A percentile compares a stretch with the other conserved stretches of the same genome.
phyloP scores from a whole-genome alignment of 1,140 invertebrate genomes.

The Drosophila ercepeae region DNA sequence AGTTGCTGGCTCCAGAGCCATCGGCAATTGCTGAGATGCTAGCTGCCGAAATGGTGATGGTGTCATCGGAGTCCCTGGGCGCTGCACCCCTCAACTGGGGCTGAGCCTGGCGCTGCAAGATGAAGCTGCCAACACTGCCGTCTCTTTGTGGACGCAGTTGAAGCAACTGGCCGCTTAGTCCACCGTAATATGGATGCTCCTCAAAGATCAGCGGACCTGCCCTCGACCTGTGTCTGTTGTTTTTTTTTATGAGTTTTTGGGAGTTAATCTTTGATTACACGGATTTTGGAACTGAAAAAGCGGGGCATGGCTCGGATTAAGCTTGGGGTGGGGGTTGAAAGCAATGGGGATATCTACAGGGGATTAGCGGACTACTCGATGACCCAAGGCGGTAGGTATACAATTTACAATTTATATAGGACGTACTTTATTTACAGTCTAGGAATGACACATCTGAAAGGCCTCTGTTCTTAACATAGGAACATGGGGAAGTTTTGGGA shows the following conservation, averaged over 20 bases:
- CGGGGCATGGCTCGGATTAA: constrained; percentile 19
- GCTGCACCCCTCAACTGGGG: constrained; percentile 36
- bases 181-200: constrained; percentile 86
- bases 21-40: constrained; percentile 70
- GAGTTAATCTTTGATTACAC: constrained; percentile 50
- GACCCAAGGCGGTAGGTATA: constrained; percentile 29
- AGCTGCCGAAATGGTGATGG: constrained; percentile 65
- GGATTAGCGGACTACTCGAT: constrained; percentile 42
- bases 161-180: constrained; percentile 85
- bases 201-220: constrained; percentile 55
- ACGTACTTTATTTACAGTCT: constrained; percentile 71
- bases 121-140: constrained; percentile 49
- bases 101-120: constrained; percentile 43
- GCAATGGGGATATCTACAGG: constrained; percentile 40
- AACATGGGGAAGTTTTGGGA: constrained; percentile 28
- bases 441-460: constrained; percentile 30
- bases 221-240: constrained; percentile 66
- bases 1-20: constrained; percentile 47
- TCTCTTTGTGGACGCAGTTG: constrained; percentile 62
- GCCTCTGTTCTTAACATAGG: constrained; percentile 58
- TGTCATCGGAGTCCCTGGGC: constrained; percentile 57
- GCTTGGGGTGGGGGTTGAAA: constrained; percentile 23
- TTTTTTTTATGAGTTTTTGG: constrained; percentile 38
- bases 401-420: constrained; percentile 29
- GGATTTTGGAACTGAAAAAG: constrained; percentile 4